A percentile compares a stretch with the other conserved stretches of the same genome.
Conservation (phyloP, 2,113 vertebrate species). For the Lepus timidus region DNA sequence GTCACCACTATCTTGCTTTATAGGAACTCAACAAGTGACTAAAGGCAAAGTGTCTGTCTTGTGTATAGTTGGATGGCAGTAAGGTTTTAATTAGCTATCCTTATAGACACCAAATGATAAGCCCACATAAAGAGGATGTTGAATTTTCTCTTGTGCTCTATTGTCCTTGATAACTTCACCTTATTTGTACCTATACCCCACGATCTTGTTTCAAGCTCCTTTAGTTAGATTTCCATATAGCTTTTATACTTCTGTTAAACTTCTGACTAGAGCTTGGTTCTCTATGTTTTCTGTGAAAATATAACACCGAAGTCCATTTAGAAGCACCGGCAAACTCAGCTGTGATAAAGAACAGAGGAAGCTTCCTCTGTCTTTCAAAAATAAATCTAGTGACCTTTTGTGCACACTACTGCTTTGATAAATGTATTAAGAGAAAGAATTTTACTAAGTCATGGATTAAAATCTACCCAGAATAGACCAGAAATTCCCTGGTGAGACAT, state of each 20-base stretch:
- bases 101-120: not conserved
- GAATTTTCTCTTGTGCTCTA: not conserved
- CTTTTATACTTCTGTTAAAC: not conserved
- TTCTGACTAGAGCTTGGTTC: not conserved
- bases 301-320: not conserved
- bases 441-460: slow-evolving; percentile 53
- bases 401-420: slow-evolving; percentile 38
- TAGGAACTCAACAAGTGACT: not conserved
- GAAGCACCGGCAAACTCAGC: slow-evolving; percentile 32
- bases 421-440: slow-evolving; percentile 39
- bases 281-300: slow-evolving; percentile 14
- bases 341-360: slow-evolving; percentile 50
- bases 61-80: not conserved
- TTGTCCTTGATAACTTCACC: slow-evolving; percentile 25
- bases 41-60: slow-evolving; percentile 25
- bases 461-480: slow-evolving; percentile 50
- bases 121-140: not conserved
- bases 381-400: slow-evolving; percentile 53
- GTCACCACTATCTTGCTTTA: not conserved
- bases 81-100: not conserved
- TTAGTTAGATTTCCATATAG: not conserved
- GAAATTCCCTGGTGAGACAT: not conserved
- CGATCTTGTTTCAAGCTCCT: not conserved
- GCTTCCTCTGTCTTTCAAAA: slow-evolving; percentile 64
- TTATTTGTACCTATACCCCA: not conserved